Percentiles rank a stretch among this genome's conserved stretches.
These are phyloP conservation scores for Manacus vitellinus DNA, from an alignment of 2,113 vertebrate species.

Conservation along the genomic window DNA sequence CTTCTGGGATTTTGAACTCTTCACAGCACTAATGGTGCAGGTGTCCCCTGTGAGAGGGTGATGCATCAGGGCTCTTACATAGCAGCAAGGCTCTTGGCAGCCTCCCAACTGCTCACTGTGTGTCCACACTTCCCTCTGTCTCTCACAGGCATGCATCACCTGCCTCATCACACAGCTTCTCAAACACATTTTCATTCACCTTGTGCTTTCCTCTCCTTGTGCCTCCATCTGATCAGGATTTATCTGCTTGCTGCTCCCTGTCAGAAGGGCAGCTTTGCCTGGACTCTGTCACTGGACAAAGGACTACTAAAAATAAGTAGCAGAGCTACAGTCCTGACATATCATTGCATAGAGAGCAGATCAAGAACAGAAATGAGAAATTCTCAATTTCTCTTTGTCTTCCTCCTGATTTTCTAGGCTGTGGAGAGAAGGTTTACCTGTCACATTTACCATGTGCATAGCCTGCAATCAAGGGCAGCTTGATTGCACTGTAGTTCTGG, in stretches of 20 bases:
- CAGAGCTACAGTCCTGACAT: not conserved
- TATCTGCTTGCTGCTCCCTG: not conserved
- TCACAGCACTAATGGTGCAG: not conserved
- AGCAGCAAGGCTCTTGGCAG: not conserved
- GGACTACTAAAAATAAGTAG: not conserved
- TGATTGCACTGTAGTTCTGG: not conserved
- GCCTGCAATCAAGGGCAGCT: not conserved
- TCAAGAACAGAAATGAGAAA: not conserved
- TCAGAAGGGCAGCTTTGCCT: not conserved
- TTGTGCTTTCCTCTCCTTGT: not conserved
- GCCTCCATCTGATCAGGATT: not conserved
- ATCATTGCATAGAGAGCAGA: not conserved
- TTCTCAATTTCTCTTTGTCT: not conserved
- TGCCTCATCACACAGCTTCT: not conserved
- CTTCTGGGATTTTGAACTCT: not conserved
- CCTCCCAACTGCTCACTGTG: not conserved
- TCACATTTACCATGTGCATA: not conserved
- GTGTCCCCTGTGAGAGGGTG: not conserved
- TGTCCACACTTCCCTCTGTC: not conserved
- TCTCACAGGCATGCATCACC: not conserved
- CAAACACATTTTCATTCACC: not conserved
- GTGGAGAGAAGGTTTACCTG: not conserved
- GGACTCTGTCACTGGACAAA: not conserved
- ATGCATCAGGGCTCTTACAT: not conserved
- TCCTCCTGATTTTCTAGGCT: not conserved